phyloP scores from a whole-genome alignment of 53 echinoderm and acorn worm genomes.

The Holothuria scabra region DNA sequence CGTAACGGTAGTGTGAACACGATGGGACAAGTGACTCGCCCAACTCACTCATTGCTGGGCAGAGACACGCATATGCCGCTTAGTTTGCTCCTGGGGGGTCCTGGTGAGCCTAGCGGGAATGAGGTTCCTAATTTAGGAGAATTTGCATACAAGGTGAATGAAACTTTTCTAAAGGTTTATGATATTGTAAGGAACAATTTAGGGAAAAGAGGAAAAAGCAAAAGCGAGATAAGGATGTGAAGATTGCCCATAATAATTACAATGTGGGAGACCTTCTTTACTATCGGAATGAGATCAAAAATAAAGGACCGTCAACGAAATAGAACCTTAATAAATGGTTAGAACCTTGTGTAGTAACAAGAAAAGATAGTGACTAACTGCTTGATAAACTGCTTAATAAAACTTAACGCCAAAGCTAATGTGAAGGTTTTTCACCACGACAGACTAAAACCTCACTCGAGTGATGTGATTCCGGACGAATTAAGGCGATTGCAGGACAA shows the following conservation, averaged over 20 bases:
- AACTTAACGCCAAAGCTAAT: slow-evolving; percentile 13
- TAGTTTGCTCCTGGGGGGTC: neutral
- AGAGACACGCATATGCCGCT: slow-evolving; percentile 60
- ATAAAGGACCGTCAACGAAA: slow-evolving; percentile 54
- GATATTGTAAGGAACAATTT: slow-evolving; percentile 53
- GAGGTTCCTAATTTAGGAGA: too few species aligned
- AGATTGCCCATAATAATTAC: slow-evolving; percentile 21
- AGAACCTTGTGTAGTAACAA: slow-evolving; percentile 55
- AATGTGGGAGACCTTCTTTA: slow-evolving; percentile 61
- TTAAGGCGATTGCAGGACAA: too few species aligned
- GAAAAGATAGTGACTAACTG: slow-evolving; percentile 55
- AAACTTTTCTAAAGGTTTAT: slow-evolving; percentile 31
- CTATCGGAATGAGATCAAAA: slow-evolving; percentile 46
- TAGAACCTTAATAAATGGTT: slow-evolving; percentile 57
- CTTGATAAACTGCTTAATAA: slow-evolving; percentile 64
- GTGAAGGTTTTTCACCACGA: neutral
- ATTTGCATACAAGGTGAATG: neutral
- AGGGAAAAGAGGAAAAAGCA: slow-evolving; percentile 6
- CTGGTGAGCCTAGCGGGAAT: too few species aligned
- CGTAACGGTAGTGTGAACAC: slow-evolving; percentile 63
- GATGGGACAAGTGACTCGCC: slow-evolving; percentile 50
- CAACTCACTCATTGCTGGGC: slow-evolving; percentile 70
- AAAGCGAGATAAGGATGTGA: slow-evolving; percentile 56
- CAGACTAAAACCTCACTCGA: too few species aligned
- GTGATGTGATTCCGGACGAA: too few species aligned